Evolutionary conservation across 37 sponge, comb jelly and placozoan species (phyloP), one percentile per base, ranked within the genome.

Genomic region (Cliona cf. orientalis): DNA sequence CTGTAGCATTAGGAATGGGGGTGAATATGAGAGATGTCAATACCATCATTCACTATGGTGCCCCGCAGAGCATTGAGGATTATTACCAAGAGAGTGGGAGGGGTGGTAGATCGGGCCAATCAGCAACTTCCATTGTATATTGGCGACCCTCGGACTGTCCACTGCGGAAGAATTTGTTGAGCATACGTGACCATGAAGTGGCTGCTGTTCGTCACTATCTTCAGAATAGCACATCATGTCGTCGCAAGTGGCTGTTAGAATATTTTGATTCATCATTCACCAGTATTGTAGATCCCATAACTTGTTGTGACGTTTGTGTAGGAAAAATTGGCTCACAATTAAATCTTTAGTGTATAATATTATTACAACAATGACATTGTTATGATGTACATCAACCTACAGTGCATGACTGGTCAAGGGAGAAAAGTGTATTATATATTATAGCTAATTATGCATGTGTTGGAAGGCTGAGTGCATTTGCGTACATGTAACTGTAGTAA

Each of bases 1-100:
- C 88, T 22, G 61, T 74, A 3, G 88, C 88, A 19, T 68, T 87
- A 2, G 88, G 82, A 37, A 81, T 87, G 88, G 78, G 86, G 33
- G 59, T 85, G 6, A 35, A 85, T 43, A 36, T 66, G 1, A 32
- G 5, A 32, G 69, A 61, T 56, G 74, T 87, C 14, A 81, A 80
- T 55, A 53, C 35, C 12, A 72, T 80, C 29, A 72, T 80, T 38
- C 87, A 80, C 67, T 72, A 87, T 64, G 87, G 87, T 17, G 81
- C 80, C 38, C 81, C 81, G 11, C 71, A 39, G 12, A 68, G 71
- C 39, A 85, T 77, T 38, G 71, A 85, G 23, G 86, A 77, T 58
- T 85, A 73, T 6, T 73, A 55, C 29, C 74, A 73, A 29, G 74
- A 73, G 74, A 73, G 57, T 49, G 74, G 74, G 49, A 41, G 75